phyloP scores from a whole-genome alignment of 2,888 invertebrate genomes.

The Sphecodes monilicornis region DNA sequence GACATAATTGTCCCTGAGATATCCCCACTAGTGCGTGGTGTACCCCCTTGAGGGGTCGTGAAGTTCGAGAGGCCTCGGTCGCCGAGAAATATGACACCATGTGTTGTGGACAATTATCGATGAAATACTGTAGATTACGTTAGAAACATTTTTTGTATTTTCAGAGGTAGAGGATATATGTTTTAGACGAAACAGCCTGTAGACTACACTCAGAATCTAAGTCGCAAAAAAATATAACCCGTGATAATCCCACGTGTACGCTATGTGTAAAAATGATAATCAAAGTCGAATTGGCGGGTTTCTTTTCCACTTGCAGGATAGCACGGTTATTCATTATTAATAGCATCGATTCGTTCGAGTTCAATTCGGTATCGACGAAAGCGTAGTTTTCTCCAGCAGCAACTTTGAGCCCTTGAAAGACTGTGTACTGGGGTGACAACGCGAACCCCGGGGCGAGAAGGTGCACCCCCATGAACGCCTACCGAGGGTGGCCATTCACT shows the following conservation, averaged over 20 bases:
- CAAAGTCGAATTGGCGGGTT: background rate
- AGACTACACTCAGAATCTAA: background rate
- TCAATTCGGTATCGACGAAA: background rate
- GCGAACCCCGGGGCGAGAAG: background rate
- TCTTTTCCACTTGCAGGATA: background rate
- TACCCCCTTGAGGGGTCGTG: too few species aligned
- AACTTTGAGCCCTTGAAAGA: background rate
- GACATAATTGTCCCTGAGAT: too few species aligned
- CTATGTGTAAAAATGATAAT: background rate
- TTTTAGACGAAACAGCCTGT: too few species aligned
- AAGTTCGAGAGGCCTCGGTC: too few species aligned
- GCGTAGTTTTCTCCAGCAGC: background rate
- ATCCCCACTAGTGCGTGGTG: too few species aligned
- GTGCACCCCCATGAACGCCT: background rate
- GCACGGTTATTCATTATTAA: too few species aligned
- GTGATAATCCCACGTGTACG: background rate
- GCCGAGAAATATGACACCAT: too few species aligned
- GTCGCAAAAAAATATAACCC: too few species aligned
- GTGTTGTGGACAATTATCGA: too few species aligned
- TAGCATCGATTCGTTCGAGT: background rate
- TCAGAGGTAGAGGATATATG: too few species aligned
- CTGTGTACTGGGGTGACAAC: background rate
- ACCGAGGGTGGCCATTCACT: background rate
- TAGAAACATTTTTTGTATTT: too few species aligned
- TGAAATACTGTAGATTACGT: too few species aligned